These are phyloP conservation scores for Leuciscus waleckii DNA, from an alignment of 2,797 vertebrate genomes.

Conservation along the genomic window DNA sequence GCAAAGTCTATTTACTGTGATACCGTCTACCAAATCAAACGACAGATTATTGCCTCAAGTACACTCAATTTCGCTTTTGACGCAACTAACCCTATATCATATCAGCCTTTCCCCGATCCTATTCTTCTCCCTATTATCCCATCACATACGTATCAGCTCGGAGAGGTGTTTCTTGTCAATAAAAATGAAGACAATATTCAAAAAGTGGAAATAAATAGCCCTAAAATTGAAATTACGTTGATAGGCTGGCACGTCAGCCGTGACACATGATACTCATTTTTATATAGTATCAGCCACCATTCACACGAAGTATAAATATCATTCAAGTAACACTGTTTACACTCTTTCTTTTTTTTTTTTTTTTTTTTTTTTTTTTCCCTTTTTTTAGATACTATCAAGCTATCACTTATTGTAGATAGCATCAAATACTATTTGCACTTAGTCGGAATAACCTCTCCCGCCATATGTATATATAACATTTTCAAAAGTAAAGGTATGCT, in stretches of 20 bases:
- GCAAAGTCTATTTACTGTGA: no score
- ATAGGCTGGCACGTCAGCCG: not conserved
- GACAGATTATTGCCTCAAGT: not conserved
- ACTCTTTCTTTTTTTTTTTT: not conserved
- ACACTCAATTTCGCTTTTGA: not conserved
- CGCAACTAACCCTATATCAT: not conserved
- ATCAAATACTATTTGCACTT: not conserved
- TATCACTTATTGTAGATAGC: not conserved
- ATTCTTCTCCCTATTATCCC: not conserved
- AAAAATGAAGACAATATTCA: not conserved
- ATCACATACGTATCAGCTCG: not conserved
- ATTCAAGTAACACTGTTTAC: not conserved
- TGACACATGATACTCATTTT: not conserved
- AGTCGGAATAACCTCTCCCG: not conserved
- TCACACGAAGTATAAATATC: not conserved
- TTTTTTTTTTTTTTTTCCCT: no score
- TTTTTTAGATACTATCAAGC: no score
- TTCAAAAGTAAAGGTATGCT: not conserved
- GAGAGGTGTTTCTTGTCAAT: not conserved
- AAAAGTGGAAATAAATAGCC: not conserved
- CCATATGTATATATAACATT: not conserved
- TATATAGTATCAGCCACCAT: not conserved
- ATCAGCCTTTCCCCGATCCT: not conserved
- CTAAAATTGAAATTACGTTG: not conserved
- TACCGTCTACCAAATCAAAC: not conserved